phyloP scores from a whole-genome alignment of 2,888 invertebrate species.

The Chymomyza caudatula region DNA sequence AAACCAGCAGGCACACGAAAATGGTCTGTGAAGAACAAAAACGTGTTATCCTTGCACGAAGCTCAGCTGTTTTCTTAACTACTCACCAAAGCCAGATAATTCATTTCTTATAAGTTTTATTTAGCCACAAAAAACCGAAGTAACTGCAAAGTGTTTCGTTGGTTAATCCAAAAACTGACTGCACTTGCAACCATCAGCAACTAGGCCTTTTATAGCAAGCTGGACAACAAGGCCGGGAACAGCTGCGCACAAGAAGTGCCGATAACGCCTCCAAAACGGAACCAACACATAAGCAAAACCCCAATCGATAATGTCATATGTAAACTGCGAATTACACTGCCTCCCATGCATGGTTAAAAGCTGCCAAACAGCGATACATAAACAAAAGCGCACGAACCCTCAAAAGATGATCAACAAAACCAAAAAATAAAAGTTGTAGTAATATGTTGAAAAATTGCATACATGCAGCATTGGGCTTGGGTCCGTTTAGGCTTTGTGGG shows the following conservation, averaged over 20 bases:
- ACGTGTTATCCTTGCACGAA: background rate
- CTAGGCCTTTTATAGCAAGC: conserved; percentile 63
- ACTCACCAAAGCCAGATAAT: conserved; percentile 68
- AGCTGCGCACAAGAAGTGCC: background rate
- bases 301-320: conserved; percentile 56
- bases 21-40: conserved; percentile 58
- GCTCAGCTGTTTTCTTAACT: background rate
- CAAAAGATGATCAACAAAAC: conserved; percentile 22
- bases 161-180: conserved; percentile 66
- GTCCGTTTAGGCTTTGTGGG: background rate
- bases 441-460: conserved; percentile 32
- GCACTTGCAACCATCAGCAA: conserved; percentile 39
- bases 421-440: conserved; percentile 12
- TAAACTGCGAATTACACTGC: conserved; percentile 57
- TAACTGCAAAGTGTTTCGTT: conserved; percentile 38
- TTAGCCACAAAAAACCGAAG: background rate
- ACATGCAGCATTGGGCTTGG: background rate
- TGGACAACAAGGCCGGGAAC: conserved; percentile 14
- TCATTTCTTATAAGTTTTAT: conserved; percentile 52
- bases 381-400: conserved; percentile 41
- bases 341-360: conserved; percentile 35
- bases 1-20: conserved; percentile 68
- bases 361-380: conserved; percentile 45
- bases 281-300: conserved; percentile 10
- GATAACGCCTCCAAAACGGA: conserved; percentile 18